Evolutionary conservation across 2,797 vertebrate genomes (phyloP).

Genomic region (Parauchenoglanis ngamensis): DNA sequence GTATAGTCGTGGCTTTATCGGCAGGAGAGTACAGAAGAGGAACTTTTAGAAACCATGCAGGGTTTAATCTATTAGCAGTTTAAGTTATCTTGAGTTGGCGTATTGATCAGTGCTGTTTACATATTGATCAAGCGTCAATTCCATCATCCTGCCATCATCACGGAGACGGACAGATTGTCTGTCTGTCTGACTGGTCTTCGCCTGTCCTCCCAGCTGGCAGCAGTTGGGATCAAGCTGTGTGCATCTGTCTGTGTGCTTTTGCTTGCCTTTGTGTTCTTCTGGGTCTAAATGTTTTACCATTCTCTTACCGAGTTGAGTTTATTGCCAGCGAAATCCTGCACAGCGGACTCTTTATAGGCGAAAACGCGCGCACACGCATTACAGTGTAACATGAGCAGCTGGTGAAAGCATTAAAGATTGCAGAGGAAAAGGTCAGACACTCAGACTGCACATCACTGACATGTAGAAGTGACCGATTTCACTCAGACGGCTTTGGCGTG

Average conservation of each 20-base stretch:
- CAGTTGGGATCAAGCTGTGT: conserved; percentile 28
- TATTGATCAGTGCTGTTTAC: conserved; percentile 10
- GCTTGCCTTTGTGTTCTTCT: conserved; percentile 14
- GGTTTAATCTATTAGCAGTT: neutral
- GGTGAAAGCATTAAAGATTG: conserved; percentile 38
- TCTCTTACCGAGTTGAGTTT: conserved; percentile 15
- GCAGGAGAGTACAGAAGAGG: neutral
- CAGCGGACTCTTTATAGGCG: conserved; percentile 19
- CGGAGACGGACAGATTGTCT: conserved; percentile 18
- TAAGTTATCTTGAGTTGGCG: neutral
- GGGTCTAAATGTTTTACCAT: conserved; percentile 32
- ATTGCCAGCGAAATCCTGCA: conserved; percentile 15
- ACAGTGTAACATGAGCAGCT: conserved; percentile 24
- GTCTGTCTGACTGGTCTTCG: neutral
- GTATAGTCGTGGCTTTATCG: neutral
- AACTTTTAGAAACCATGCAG: neutral
- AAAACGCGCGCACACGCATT: neutral
- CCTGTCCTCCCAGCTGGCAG: conserved; percentile 20
- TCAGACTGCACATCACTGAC: conserved; percentile 32
- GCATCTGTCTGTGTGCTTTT: neutral
- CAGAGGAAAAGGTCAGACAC: conserved; percentile 36
- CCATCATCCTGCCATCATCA: conserved; percentile 9
- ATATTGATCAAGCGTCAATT: neutral
- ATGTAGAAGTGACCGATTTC: conserved; percentile 19
- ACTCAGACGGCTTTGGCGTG: conserved; percentile 18